These are phyloP conservation scores for Aegypius monachus DNA, from an alignment of 2,113 vertebrate species.

Conservation along the genomic window DNA sequence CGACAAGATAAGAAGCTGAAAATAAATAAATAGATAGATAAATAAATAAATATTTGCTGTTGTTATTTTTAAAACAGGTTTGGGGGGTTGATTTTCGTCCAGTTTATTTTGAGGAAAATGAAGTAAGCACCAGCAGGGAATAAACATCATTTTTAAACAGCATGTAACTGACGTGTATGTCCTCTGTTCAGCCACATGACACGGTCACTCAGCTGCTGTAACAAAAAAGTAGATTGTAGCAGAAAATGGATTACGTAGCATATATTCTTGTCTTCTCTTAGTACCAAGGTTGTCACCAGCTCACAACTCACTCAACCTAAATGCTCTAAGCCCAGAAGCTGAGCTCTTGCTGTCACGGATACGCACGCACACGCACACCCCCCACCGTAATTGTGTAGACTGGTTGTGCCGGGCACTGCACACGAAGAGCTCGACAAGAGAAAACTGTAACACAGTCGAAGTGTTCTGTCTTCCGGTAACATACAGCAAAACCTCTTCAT, in stretches of 20 bases:
- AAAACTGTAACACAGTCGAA: not conserved
- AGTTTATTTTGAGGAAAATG: not conserved
- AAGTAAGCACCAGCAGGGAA: not conserved
- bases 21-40: not conserved
- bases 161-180: not conserved
- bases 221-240: not conserved
- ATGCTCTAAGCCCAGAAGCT: not conserved
- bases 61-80: not conserved
- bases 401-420: rapidly evolving
- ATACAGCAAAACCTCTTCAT: not conserved
- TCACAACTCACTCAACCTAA: not conserved
- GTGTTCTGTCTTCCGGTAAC: not conserved
- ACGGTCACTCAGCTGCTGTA: not conserved
- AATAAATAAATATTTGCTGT: rapidly evolving
- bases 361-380: rapidly evolving
- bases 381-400: too few species aligned
- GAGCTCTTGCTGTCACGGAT: not conserved
- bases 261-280: not conserved
- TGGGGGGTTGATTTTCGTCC: not conserved
- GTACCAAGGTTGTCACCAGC: not conserved
- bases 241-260: not conserved
- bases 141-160: not conserved
- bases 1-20: not conserved
- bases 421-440: not conserved
- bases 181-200: not conserved